Evolutionary conservation across 2,888 invertebrate genomes (phyloP).

Genomic region (Drosophila robusta): DNA sequence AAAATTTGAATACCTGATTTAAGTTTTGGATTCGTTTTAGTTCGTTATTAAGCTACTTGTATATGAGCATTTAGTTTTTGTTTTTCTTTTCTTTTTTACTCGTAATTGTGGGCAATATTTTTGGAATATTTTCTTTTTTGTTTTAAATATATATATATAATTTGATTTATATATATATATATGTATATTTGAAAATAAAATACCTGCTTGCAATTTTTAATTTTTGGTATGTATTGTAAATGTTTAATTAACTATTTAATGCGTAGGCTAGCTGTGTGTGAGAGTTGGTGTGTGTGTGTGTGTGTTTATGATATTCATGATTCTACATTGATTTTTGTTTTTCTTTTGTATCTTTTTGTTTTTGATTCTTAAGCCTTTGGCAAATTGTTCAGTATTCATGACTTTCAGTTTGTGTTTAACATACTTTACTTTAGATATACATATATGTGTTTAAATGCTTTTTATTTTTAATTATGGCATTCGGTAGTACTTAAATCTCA

Average conservation of each 20-base stretch:
- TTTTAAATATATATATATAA: conserved; percentile 19
- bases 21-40: conserved; percentile 78
- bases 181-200: conserved; percentile 47
- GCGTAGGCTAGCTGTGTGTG: conserved; percentile 44
- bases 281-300: conserved; percentile 18
- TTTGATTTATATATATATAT: conserved; percentile 7
- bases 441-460: conserved; percentile 69
- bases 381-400: conserved; percentile 77
- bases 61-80: conserved; percentile 63
- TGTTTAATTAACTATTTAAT: conserved; percentile 65
- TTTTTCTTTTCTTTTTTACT: conserved; percentile 10
- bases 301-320: conserved; percentile 35
- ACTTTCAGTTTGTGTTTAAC: conserved; percentile 71
- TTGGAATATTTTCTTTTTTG: conserved; percentile 55
- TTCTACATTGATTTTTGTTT: conserved; percentile 38
- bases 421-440: conserved; percentile 51
- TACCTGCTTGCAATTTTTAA: conserved; percentile 65
- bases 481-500: conserved; percentile 68
- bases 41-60: conserved; percentile 64
- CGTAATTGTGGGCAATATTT: conserved; percentile 33
- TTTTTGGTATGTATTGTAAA: conserved; percentile 72
- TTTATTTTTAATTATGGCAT: conserved; percentile 81
- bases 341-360: conserved; percentile 43
- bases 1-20: conserved; percentile 77
- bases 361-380: conserved; percentile 79